A percentile compares a stretch with the other conserved stretches of the same genome.
These are phyloP conservation scores for Macrotis lagotis DNA, from an alignment of 2,113 vertebrate species.

Conservation along the genomic window DNA sequence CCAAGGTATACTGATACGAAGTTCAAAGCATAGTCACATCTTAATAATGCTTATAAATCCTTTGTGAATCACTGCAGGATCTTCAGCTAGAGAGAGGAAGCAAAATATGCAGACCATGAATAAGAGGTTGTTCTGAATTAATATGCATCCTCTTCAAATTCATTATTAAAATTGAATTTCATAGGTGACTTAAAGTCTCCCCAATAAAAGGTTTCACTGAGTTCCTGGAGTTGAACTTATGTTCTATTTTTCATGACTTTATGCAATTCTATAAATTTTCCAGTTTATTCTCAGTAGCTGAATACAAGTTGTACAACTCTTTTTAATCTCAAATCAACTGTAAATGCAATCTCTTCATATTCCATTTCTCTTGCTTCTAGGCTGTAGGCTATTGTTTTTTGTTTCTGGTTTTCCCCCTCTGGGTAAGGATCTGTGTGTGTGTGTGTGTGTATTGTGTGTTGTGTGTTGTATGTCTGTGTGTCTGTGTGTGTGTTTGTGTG, in stretches of 20 bases:
- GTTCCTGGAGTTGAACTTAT: conserved; percentile 37
- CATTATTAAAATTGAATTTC: conserved; percentile 52
- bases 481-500: not conserved
- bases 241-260: conserved; percentile 60
- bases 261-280: conserved; percentile 52
- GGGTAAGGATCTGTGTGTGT: conserved; percentile 48
- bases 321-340: conserved; percentile 60
- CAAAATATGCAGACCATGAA: conserved; percentile 33
- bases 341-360: conserved; percentile 35
- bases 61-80: conserved; percentile 35
- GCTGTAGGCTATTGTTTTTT: not conserved
- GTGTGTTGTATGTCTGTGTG: not conserved
- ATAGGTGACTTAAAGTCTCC: conserved; percentile 20
- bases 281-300: conserved; percentile 33
- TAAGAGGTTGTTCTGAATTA: conserved; percentile 45
- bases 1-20: conserved; percentile 34
- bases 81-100: not conserved
- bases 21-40: conserved; percentile 20
- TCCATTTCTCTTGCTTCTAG: conserved; percentile 32
- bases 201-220: conserved; percentile 40
- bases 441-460: not conserved
- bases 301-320: conserved; percentile 51
- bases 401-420: conserved; percentile 36
- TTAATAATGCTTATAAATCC: conserved; percentile 44
- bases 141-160: not conserved